These are phyloP conservation scores for Ips typographus DNA, from an alignment of 1,140 invertebrate species.

Conservation along the genomic window DNA sequence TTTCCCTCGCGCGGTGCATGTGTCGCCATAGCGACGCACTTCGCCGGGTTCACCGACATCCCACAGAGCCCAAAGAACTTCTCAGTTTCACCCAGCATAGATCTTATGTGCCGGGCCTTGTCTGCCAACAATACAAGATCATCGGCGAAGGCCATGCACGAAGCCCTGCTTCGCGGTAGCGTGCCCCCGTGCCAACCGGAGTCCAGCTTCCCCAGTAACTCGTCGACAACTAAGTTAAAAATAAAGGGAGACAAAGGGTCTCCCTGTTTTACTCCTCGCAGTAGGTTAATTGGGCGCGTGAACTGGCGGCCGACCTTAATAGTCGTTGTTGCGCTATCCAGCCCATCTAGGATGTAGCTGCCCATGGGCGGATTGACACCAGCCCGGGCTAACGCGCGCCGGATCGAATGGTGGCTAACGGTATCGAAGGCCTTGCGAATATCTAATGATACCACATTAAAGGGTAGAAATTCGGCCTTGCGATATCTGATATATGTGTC, in stretches of 20 bases:
- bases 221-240: too few relatives aligned
- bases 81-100: neutral
- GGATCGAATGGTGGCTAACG: slow-evolving; percentile 10
- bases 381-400: neutral
- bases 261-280: too few relatives aligned
- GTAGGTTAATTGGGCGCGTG: too few relatives aligned
- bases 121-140: slow-evolving; percentile 49
- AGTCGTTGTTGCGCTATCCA: slow-evolving; percentile 8
- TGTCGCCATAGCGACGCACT: too few relatives aligned
- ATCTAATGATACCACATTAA: slow-evolving; percentile 46
- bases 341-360: slow-evolving; percentile 34
- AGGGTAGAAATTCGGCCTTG: neutral
- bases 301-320: too few relatives aligned
- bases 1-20: neutral
- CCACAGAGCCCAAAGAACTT: neutral
- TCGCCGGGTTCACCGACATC: too few relatives aligned
- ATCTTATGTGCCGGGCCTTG: neutral
- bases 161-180: too few relatives aligned
- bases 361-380: slow-evolving; percentile 1
- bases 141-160: slow-evolving; percentile 39
- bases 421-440: slow-evolving; percentile 38
- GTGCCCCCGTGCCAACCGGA: too few relatives aligned
- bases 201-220: too few relatives aligned
- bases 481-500: neutral
- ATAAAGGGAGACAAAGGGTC: too few relatives aligned